phyloP scores from a whole-genome alignment of 2,797 vertebrate genomes.

The Sorex maritimensis region DNA sequence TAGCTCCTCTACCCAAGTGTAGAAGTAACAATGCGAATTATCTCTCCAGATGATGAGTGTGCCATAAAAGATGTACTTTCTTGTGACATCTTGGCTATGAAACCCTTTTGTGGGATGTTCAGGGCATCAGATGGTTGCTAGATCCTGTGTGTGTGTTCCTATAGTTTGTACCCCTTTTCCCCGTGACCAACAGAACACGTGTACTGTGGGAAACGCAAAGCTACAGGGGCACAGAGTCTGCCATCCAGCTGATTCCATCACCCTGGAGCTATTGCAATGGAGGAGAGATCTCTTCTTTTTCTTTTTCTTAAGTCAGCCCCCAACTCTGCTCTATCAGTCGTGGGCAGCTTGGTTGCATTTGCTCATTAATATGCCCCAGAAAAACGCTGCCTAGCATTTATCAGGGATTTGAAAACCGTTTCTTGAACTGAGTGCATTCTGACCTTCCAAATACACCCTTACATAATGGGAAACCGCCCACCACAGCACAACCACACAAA shows the following conservation, averaged over 20 bases:
- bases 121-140: not conserved
- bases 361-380: not conserved
- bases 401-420: conserved; percentile 16
- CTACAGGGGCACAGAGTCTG: not conserved
- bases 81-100: not conserved
- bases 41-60: not conserved
- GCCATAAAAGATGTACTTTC: not conserved
- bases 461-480: conserved; percentile 16
- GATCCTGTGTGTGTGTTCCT: not conserved
- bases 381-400: not conserved
- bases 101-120: not conserved
- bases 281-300: not conserved
- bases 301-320: not conserved
- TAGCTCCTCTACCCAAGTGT: not conserved
- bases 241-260: not conserved
- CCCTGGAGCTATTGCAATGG: not conserved
- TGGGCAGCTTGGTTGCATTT: not conserved
- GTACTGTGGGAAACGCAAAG: not conserved
- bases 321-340: not conserved
- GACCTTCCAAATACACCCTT: not conserved
- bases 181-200: not conserved
- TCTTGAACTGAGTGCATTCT: not conserved
- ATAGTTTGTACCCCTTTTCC: not conserved
- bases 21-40: not conserved
- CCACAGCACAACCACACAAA: not conserved